Conservation (phyloP, 2,797 vertebrate genomes). For the Sciurus carolinensis region DNA sequence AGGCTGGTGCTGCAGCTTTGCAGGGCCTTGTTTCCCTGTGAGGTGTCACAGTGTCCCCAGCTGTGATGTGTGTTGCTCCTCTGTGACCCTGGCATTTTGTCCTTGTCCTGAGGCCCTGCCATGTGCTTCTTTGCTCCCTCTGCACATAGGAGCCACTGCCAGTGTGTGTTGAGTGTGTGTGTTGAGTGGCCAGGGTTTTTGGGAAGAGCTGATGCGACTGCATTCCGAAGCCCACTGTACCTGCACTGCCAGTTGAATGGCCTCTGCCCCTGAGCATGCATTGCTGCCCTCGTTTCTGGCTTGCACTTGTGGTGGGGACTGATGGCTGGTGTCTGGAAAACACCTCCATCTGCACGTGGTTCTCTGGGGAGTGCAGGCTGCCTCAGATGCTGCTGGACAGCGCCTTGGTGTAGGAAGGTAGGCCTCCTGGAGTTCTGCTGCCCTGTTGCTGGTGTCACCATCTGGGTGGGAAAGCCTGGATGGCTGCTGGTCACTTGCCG, state of each 20-base stretch:
- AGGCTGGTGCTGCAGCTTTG: rapidly evolving
- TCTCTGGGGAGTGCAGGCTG: background rate
- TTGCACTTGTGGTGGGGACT: background rate
- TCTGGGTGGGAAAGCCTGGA: background rate
- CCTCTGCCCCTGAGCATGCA: rapidly evolving
- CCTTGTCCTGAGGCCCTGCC: background rate
- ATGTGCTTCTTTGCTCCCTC: background rate
- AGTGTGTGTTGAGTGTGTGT: background rate
- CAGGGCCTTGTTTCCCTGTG: rapidly evolving
- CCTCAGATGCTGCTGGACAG: background rate
- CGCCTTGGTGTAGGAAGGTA: background rate
- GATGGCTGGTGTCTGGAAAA: background rate
- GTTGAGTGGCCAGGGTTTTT: background rate
- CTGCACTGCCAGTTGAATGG: too few species aligned
- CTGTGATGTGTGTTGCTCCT: background rate
- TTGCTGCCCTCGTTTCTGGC: background rate
- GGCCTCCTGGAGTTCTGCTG: too few species aligned
- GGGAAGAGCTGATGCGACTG: rapidly evolving
- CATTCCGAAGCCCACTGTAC: background rate
- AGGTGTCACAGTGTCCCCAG: background rate
- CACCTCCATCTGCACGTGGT: background rate
- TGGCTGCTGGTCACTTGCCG: background rate
- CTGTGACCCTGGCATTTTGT: background rate
- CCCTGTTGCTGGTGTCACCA: background rate
- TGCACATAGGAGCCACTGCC: background rate